These are phyloP conservation scores for Tichodroma muraria DNA, from an alignment of 2,113 vertebrate species.

Conservation along the genomic window DNA sequence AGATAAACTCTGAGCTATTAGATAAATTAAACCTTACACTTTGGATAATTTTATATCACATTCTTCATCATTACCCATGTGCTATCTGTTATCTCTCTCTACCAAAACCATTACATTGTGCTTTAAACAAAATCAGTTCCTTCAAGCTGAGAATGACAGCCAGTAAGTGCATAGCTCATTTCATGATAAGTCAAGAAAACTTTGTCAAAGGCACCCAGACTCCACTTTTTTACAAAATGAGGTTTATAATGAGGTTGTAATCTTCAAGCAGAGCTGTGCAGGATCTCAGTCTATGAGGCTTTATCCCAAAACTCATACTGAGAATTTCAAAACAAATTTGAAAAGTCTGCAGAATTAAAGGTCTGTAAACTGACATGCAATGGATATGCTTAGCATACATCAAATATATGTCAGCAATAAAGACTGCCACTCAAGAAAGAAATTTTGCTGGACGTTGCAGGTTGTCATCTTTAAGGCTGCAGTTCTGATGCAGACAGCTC, in stretches of 20 bases:
- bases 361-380: constrained; percentile 53
- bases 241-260: constrained; percentile 37
- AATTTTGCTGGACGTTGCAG: constrained; percentile 62
- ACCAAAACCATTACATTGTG: not conserved
- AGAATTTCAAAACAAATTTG: constrained; percentile 52
- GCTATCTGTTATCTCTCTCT: not conserved
- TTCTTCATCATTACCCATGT: not conserved
- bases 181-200: not conserved
- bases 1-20: not conserved
- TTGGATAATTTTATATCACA: not conserved
- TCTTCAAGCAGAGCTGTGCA: constrained; percentile 1
- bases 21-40: not conserved
- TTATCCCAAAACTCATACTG: not conserved
- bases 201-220: not conserved
- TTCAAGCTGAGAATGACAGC: not conserved
- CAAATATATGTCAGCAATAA: constrained; percentile 52
- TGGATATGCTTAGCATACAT: constrained; percentile 44
- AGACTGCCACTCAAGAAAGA: constrained; percentile 56
- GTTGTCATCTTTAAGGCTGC: constrained; percentile 56
- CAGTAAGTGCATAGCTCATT: not conserved
- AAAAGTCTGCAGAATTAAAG: constrained; percentile 56
- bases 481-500: constrained; percentile 57
- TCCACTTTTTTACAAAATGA: not conserved
- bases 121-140: not conserved
- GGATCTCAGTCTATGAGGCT: not conserved